These are phyloP conservation scores for Sus scrofa DNA, from an alignment of 2,113 vertebrate genomes.

Conservation along the genomic window T2T-Sscrofa CM000812.6:9847501-9848000, in stretches of 20 bases:
- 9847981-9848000: fast-evolving
- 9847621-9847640: not conserved
- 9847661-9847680: not conserved
- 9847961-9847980: not conserved
- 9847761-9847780: not conserved
- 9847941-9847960: not conserved
- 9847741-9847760: not conserved
- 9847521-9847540: not conserved
- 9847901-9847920: not conserved
- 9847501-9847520: fast-evolving
- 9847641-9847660: not conserved
- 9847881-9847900: not conserved
- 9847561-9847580: fast-evolving
- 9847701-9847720: not conserved
- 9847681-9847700: not conserved
- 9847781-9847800: not conserved
- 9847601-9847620: not conserved
- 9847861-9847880: fast-evolving
- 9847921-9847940: fast-evolving
- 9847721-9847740: fast-evolving
- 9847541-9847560: not conserved
- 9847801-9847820: not conserved
- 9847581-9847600: not conserved
- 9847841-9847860: not conserved
- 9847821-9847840: not conserved